Percentiles rank a stretch among this genome's conserved stretches.
Evolutionary conservation across 2,797 vertebrate species (phyloP).

Genomic region (Lateolabrax maculatus): DNA sequence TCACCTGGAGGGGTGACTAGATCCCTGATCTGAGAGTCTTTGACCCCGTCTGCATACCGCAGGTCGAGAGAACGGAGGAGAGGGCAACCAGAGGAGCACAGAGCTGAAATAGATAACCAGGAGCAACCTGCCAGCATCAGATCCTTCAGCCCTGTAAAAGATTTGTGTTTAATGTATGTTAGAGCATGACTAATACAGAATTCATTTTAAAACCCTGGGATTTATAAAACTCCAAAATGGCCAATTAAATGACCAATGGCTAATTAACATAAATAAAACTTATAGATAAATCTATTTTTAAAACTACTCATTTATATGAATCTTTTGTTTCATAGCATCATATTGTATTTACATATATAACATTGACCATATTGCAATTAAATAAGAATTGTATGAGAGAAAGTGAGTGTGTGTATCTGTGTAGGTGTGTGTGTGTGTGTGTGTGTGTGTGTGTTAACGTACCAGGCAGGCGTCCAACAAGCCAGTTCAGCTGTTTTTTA

Average conservation of each 20-base stretch:
- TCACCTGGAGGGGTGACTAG: constrained; percentile 92
- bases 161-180: neutral
- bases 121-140: constrained; percentile 95
- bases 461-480: constrained; percentile 96
- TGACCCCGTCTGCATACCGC: constrained; percentile 95
- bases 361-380: neutral
- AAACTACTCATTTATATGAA: neutral
- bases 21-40: constrained; percentile 96
- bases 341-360: neutral
- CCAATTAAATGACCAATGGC: neutral
- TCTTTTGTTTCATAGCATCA: neutral
- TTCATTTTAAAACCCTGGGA: neutral
- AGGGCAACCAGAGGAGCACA: constrained; percentile 96
- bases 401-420: too few relatives aligned
- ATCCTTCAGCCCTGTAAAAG: constrained; percentile 92
- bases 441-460: neutral
- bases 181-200: neutral
- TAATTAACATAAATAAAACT: neutral
- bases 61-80: constrained; percentile 97
- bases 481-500: constrained; percentile 98
- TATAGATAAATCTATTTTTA: neutral
- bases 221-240: neutral
- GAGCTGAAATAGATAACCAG: constrained; percentile 95
- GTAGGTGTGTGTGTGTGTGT: neutral
- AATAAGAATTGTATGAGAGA: neutral